Evolutionary conservation across 2,888 invertebrate species (phyloP), one percentile per base, ranked within the genome.

Genomic region (Agapostemon virescens): DNA sequence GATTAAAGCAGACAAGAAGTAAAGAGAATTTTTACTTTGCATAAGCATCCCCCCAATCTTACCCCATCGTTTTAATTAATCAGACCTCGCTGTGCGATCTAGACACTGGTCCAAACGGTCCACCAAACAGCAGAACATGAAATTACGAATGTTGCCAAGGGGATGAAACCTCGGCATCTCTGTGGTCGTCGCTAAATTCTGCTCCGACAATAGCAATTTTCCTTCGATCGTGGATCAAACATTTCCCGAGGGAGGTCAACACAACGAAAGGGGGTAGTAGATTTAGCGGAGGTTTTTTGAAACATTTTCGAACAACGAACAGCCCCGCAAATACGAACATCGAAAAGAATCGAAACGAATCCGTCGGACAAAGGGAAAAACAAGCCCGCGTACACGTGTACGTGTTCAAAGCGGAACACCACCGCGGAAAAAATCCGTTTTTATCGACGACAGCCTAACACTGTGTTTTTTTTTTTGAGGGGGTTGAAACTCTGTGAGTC

Each of bases 401-500:
- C 13, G 55, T 17, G 55, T 55, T 30, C 55, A 17, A n/a, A 30
- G 55, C 26, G 26, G 55, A 49, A 49, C 26, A 55, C 7, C 17
- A 55, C 17, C 55, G 55, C 55, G 26, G 9, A 9, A 40, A 40
- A 87, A 89, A 90, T 89, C 89, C 90, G 90, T 90, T 90, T 89
- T 89, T 87, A 88, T 90, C 85, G 84, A 63, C 36, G 13, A 63
- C 20, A n/a, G 36, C n/a, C 63, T 36, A 55, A 55, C 26, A 49
- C n/a, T 11, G 45, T 45, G 49, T 49, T 49, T 42, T 42, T 42
- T 45, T 38, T 38, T 38, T 38, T 9, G 0, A 11, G 9, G 17
- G 4, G 11, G 61, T 13, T 63, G 30, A 61, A 17, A 36, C 63
- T 36, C 33, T 9, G 61, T 33, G 20, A 33, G 20, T 33, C 61